phyloP scores from a whole-genome alignment of 2,113 vertebrate species.

The Amblyopsis rosae region DNA sequence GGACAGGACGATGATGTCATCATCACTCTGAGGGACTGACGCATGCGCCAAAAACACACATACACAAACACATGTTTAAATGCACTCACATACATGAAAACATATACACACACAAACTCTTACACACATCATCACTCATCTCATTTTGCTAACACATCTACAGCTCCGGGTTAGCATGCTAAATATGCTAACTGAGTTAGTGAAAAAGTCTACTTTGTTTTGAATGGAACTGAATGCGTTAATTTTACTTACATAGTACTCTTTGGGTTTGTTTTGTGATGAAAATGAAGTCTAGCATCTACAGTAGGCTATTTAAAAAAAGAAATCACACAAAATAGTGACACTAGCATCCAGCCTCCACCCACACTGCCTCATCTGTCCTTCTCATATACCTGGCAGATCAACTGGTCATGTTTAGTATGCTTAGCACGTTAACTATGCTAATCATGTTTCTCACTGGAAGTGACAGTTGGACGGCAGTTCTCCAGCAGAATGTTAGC shows the following conservation, averaged over 20 bases:
- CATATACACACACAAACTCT: background rate
- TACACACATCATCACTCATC: background rate
- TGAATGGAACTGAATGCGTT: too few species aligned
- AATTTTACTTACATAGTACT: too few species aligned
- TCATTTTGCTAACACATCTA: conserved; percentile 1
- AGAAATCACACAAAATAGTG: background rate
- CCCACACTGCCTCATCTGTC: conserved; percentile 23
- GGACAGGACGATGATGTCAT: conserved; percentile 77
- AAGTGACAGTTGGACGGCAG: background rate
- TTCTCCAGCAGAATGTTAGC: conserved; percentile 8
- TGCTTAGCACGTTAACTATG: conserved; percentile 46
- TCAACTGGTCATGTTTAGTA: conserved; percentile 34
- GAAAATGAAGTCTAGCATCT: too few species aligned
- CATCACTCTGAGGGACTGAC: conserved; percentile 72
- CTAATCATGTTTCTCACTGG: conserved; percentile 18
- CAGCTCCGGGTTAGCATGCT: background rate
- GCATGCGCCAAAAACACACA: background rate
- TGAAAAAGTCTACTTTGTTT: too few species aligned
- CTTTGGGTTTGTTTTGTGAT: too few species aligned
- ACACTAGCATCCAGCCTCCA: background rate
- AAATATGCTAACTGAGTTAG: background rate
- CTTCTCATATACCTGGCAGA: conserved; percentile 35
- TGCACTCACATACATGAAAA: background rate
- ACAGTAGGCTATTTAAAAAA: too few species aligned
- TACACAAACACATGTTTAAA: background rate